These are phyloP conservation scores for Odontamblyopus rebecca DNA, from an alignment of 2,797 vertebrate genomes.

Conservation along the genomic window DNA sequence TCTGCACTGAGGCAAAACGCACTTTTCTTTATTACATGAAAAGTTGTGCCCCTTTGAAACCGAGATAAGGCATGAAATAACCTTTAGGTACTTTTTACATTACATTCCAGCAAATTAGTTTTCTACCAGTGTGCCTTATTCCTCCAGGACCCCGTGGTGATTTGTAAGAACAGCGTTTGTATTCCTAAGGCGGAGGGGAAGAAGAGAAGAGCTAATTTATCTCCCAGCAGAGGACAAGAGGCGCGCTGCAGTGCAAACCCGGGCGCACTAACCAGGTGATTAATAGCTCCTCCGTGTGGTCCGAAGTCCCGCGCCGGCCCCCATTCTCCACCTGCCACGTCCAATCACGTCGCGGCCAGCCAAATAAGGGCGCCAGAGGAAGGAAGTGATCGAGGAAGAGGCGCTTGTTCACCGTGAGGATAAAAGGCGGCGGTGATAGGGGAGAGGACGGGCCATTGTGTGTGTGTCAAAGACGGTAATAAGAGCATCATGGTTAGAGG, in stretches of 20 bases:
- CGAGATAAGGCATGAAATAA: background rate
- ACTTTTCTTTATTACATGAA: too few relatives aligned
- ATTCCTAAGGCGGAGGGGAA: slow-evolving; percentile 18
- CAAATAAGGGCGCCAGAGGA: background rate
- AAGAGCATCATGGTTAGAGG: background rate
- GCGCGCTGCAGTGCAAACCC: slow-evolving; percentile 11
- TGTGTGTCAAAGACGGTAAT: background rate
- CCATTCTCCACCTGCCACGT: slow-evolving; percentile 5
- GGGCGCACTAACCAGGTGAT: slow-evolving; percentile 42
- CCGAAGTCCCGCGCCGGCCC: slow-evolving; percentile 3
- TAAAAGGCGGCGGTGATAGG: background rate
- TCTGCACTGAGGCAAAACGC: too few relatives aligned
- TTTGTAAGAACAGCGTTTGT: slow-evolving; percentile 23
- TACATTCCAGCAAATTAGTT: background rate
- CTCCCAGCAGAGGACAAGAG: slow-evolving; percentile 20
- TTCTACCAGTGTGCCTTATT: background rate
- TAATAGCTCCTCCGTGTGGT: slow-evolving; percentile 36
- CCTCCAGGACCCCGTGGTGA: background rate
- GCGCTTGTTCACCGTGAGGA: slow-evolving; percentile 2
- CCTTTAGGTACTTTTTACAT: background rate
- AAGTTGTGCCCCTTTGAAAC: too few relatives aligned
- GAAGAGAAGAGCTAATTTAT: slow-evolving; percentile 28
- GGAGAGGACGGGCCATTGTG: background rate
- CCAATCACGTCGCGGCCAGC: background rate
- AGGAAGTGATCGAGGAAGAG: background rate